A percentile compares a stretch with the other conserved stretches of the same genome.
Conservation (phyloP, 1,140 invertebrate genomes). For the Drosophila dunni region DNA sequence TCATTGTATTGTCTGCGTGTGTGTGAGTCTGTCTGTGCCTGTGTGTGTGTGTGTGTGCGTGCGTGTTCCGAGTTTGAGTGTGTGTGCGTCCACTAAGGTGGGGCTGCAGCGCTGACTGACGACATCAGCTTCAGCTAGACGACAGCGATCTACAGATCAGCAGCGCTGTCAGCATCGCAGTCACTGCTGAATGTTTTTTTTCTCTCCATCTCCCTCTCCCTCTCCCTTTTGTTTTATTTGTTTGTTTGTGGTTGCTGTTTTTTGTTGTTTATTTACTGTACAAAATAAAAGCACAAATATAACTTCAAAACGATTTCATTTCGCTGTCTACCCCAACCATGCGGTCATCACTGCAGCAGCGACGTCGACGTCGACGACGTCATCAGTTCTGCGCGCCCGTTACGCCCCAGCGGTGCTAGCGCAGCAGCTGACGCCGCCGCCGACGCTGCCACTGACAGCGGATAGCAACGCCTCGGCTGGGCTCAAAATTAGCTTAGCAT, state of each 20-base stretch:
- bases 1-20: constrained; percentile 52
- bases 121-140: constrained; percentile 22
- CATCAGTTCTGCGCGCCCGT: constrained; percentile 63
- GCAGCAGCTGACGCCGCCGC: constrained; percentile 29
- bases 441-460: constrained; percentile 29
- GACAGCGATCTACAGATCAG: constrained; percentile 45
- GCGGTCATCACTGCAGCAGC: constrained; percentile 51
- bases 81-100: constrained; percentile 58
- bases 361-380: constrained; percentile 52
- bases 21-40: constrained; percentile 12
- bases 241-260: constrained; percentile 19
- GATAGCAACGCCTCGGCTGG: constrained; percentile 31
- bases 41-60: background rate
- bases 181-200: background rate
- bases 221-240: constrained; percentile 22
- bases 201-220: too few relatives aligned
- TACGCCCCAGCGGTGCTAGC: constrained; percentile 58
- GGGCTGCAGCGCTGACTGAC: constrained; percentile 48
- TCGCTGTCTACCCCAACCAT: constrained; percentile 34
- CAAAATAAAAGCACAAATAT: constrained; percentile 1
- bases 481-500: constrained; percentile 52
- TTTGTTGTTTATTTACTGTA: constrained; percentile 28
- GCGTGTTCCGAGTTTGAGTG: background rate
- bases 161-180: constrained; percentile 44
- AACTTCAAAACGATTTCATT: constrained; percentile 15